These are phyloP conservation scores for Unio pictorum DNA, from an alignment of 2,888 invertebrate genomes.

Conservation along the genomic window DNA sequence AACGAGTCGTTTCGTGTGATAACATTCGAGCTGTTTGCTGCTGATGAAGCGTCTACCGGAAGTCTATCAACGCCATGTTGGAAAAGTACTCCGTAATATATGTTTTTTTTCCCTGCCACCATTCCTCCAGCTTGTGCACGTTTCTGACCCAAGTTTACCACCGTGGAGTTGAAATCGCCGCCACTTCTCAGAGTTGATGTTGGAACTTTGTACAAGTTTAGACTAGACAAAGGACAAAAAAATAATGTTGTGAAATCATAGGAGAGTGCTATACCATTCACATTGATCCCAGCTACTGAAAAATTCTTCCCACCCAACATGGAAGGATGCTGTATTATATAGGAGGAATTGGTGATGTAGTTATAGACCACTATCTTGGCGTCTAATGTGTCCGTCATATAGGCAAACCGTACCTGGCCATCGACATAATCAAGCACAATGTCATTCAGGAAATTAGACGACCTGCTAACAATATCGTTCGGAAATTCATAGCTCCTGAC, in stretches of 20 bases:
- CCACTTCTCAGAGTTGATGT: constrained; percentile 16
- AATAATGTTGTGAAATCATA: constrained; percentile 22
- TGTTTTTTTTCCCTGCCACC: constrained; percentile 18
- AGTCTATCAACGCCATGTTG: constrained; percentile 21
- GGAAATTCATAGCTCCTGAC: constrained; percentile 22
- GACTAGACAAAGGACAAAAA: constrained; percentile 24
- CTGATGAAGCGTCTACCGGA: background rate
- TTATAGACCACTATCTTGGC: constrained; percentile 27
- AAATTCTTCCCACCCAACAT: constrained; percentile 13
- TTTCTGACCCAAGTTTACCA: constrained; percentile 22
- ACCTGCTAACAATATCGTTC: constrained; percentile 16
- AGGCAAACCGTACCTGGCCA: constrained; percentile 21
- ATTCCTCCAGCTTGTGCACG: constrained; percentile 30
- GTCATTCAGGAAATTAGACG: constrained; percentile 31
- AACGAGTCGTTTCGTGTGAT: constrained; percentile 11
- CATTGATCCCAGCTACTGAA: background rate
- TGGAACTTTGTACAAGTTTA: constrained; percentile 22
- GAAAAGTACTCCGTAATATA: constrained; percentile 25
- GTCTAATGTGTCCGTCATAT: constrained; percentile 30
- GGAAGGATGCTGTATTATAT: constrained; percentile 18
- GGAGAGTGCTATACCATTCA: constrained; percentile 36
- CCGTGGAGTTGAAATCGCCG: constrained; percentile 8
- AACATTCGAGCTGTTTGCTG: constrained; percentile 5
- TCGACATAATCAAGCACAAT: constrained; percentile 31
- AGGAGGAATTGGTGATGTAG: constrained; percentile 13